These are phyloP conservation scores for Epinephelus coioides DNA, from an alignment of 2,797 vertebrate genomes.

Conservation along the genomic window DNA sequence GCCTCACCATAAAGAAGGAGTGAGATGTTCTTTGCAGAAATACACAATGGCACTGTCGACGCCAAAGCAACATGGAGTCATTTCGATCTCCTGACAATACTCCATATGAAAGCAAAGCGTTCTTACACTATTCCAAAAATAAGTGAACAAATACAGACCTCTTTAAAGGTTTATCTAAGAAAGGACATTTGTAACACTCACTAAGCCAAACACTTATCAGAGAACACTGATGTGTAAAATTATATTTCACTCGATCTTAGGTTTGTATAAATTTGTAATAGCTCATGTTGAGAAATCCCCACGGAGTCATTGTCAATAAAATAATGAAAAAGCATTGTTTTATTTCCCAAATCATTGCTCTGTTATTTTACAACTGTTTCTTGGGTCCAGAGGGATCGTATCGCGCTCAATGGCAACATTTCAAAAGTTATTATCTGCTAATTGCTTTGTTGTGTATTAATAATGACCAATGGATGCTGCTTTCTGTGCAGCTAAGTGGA, in stretches of 20 bases:
- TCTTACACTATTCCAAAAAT: neutral
- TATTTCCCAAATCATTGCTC: conserved; percentile 15
- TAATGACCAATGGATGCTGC: conserved; percentile 33
- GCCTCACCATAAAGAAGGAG: conserved; percentile 1
- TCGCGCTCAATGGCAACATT: conserved; percentile 23
- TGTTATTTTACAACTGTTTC: conserved; percentile 28
- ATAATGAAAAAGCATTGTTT: neutral
- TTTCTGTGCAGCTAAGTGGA: conserved; percentile 39
- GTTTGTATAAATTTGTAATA: neutral
- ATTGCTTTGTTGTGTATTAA: conserved; percentile 44
- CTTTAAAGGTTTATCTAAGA: conserved; percentile 11
- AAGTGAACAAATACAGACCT: neutral
- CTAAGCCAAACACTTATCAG: neutral
- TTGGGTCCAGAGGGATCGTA: conserved; percentile 35
- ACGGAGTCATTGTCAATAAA: neutral
- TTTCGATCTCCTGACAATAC: neutral
- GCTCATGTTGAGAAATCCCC: neutral
- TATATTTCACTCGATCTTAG: neutral
- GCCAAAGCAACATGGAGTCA: neutral
- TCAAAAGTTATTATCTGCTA: conserved; percentile 36
- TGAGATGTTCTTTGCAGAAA: conserved; percentile 9
- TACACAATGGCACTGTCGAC: neutral
- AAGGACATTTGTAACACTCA: conserved; percentile 1
- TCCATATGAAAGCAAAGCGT: neutral
- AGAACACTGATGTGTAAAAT: conserved; percentile 9